Base-by-base conservation (phyloP, 2,113 vertebrate genomes). In the Solea solea region DNA sequence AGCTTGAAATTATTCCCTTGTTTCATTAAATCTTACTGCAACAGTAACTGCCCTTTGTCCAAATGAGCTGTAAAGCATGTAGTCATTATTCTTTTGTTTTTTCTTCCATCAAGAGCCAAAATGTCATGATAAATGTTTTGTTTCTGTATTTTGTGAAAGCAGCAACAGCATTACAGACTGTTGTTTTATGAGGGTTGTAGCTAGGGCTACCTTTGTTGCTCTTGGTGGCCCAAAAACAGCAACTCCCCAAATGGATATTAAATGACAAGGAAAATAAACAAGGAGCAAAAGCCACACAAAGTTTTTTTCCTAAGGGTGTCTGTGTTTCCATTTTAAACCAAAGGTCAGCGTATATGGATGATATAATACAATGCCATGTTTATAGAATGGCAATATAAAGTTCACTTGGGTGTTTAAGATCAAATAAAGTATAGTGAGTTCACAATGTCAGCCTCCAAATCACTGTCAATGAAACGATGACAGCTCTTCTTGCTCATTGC, bases 111-210 rank as follows among this genome's bases (percentile, higher is more conserved):
- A 13, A 27, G 59, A 73, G 40, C 52, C 42, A 65, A 87, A 85
- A 87, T 78, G 78, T 78, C 81, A 78, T 7, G 54, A 64, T 57
- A 52, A 68, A 46, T 78, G 62, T 58, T 74, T 53, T 28, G 44
- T 44, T 40, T 9, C 11, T 13, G 6, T 58, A 13, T 74, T 64
- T 60, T 59, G 62, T 64, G 59, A 60, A 59, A 59, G 51, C 62
- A 40, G 34, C 60, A 74, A 86, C 60, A 78, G 49, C 52, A 79
- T 63, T 61, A 69, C 28, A 69, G 64, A 66, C 41, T 65, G 0
- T 59, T 66, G 50, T 68, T 73, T 11, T 62, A 7, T 42, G 53
- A 64, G 27, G 9, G 13, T 25, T 68, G 39, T 40, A 16, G 58
- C 59, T 42, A 8, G 1, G 27, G 58, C 16, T 63, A 50, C 61